Base-by-base conservation (phyloP, 2,888 invertebrate species). In the Drosophila multiciliata region DNA sequence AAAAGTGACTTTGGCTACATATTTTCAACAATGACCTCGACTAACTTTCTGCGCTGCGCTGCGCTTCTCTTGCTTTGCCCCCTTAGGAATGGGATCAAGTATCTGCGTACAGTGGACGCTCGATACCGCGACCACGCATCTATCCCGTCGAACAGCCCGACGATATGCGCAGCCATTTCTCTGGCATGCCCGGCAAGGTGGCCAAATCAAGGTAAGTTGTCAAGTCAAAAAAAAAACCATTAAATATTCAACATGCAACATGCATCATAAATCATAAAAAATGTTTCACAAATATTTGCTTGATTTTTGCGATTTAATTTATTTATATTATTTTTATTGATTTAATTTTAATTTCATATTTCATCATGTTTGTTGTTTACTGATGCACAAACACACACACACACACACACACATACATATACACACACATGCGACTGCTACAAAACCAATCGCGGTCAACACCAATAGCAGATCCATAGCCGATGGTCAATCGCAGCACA, bases 21-120 rank as follows among this genome's bases (percentile, higher is more conserved):
- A 45, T 23, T 45, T 45, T 45, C 7, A 45, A 45, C 45, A 23
- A 45, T 45, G 23, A 23, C 45, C 23, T 8, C 45, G 23, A 8
- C 23, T 45, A 45, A 45, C 23, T 45, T 26, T 45, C 23, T 23
- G 4, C 23, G 32, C 32, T 26, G 23, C 26, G 11, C 15, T 26
- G 17, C 5, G 5, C 3, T 6, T 12, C 9, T 9, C 15, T 3
- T 11, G 66, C 61, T 45, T 63, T 50, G 42, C 83, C 75, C n/a
- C 15, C 29, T 3, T 74, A 95, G 94, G 97, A 97, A 92, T 97
- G 97, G 97, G 97, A 97, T 92, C 96, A 96, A 92, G 96, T 98
- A 75, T 98, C 98, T 49, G 97, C 97, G 60, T 98, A 98, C 92
- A 98, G 98, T 93, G 96, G 97, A 80, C 95, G 98, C 91, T 98